Conservation (phyloP, 2,797 vertebrate genomes). For the Ceryle rudis region DNA sequence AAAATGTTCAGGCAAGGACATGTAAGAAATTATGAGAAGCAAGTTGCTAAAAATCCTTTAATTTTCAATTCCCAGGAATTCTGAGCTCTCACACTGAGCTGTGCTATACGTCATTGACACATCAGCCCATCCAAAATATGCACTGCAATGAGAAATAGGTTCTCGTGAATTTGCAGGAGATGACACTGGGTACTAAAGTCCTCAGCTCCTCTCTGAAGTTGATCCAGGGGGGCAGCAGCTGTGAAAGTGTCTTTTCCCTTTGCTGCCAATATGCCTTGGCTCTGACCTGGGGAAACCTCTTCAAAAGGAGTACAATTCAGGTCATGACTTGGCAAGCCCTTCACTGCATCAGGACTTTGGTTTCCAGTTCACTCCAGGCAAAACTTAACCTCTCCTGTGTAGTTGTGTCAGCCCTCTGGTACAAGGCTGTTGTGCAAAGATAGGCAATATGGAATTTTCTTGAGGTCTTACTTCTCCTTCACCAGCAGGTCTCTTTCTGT, state of each 20-base stretch:
- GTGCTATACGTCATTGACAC: neutral
- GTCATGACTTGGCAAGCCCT: neutral
- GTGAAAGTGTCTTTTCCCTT: neutral
- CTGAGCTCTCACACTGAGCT: neutral
- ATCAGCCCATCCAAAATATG: neutral
- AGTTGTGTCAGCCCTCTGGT: neutral
- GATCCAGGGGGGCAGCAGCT: neutral
- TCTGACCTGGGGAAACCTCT: conserved; percentile 1
- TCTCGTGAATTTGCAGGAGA: neutral
- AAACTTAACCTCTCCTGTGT: neutral
- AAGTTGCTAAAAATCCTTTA: neutral
- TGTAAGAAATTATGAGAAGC: neutral
- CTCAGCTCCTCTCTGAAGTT: neutral
- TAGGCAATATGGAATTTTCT: neutral
- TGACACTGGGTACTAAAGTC: neutral
- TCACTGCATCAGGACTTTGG: neutral
- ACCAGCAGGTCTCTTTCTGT: neutral
- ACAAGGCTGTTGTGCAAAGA: accelerated
- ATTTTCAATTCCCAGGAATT: neutral
- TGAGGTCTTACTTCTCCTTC: neutral
- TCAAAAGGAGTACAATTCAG: neutral
- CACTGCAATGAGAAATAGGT: neutral
- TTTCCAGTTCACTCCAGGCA: neutral
- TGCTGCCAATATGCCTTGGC: neutral
- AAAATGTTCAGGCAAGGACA: neutral